phyloP scores from a whole-genome alignment of 2,113 vertebrate species.

The Peucedramus taeniatus region DNA sequence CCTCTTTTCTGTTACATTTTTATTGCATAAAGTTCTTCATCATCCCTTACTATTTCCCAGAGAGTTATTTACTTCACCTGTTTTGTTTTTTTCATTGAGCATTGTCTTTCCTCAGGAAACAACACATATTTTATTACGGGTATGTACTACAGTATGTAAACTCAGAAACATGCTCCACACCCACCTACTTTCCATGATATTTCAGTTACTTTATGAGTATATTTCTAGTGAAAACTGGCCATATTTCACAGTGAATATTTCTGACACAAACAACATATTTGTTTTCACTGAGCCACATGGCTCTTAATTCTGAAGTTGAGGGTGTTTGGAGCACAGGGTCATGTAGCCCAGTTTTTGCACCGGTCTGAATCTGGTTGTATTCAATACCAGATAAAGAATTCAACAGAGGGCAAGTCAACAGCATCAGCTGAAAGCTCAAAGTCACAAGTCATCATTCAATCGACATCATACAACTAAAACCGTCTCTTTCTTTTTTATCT shows the following conservation, averaged over 20 bases:
- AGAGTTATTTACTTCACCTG: background rate
- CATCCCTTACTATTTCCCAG: background rate
- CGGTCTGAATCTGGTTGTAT: background rate
- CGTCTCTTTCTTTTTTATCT: background rate
- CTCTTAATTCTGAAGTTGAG: background rate
- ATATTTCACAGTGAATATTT: background rate
- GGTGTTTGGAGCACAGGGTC: background rate
- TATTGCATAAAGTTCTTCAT: background rate
- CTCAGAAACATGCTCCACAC: background rate
- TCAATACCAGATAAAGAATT: background rate
- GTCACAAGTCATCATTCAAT: background rate
- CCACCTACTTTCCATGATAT: background rate
- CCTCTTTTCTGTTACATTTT: background rate
- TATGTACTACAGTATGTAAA: background rate
- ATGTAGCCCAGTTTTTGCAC: background rate
- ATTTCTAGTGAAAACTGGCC: background rate
- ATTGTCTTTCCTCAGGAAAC: background rate
- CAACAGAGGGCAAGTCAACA: background rate
- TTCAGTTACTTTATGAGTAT: background rate
- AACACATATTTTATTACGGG: accelerated
- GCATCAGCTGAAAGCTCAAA: background rate
- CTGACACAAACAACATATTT: background rate
- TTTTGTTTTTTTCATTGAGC: background rate
- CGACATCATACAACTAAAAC: background rate
- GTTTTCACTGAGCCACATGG: background rate